Conservation (phyloP, 1,140 invertebrate species). For the Nasonia vitripennis region DNA sequence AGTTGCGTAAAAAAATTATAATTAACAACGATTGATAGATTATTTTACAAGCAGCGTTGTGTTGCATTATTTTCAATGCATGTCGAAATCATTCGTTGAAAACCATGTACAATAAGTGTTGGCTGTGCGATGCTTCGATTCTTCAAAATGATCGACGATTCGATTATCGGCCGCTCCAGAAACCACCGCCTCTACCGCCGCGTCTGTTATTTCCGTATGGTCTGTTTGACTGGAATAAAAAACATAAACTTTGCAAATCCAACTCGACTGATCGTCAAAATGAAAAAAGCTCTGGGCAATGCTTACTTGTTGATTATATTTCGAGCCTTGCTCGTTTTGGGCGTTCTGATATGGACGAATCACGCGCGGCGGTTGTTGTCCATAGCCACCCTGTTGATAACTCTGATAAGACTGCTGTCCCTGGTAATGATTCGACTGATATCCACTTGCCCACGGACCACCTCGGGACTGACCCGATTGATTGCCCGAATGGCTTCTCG, state of each 20-base stretch:
- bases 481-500: neutral
- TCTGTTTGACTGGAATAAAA: constrained; percentile 12
- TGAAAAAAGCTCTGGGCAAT: neutral
- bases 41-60: constrained; percentile 18
- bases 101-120: neutral
- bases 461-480: neutral
- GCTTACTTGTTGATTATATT: constrained; percentile 38
- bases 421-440: constrained; percentile 8
- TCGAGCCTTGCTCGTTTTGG: neutral
- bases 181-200: neutral
- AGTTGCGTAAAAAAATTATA: constrained; percentile 42
- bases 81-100: neutral
- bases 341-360: constrained; percentile 31
- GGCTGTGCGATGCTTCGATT: neutral
- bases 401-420: constrained; percentile 11
- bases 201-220: constrained; percentile 31
- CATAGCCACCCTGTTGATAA: neutral
- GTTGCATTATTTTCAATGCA: neutral
- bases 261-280: neutral
- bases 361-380: constrained; percentile 17
- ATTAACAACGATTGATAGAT: constrained; percentile 35
- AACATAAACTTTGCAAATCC: neutral
- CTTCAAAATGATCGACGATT: neutral
- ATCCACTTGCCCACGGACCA: constrained; percentile 39
- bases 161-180: constrained; percentile 20